Evolutionary conservation across 2,113 vertebrate genomes (phyloP).

Genomic region (Taxidea taxus): DNA sequence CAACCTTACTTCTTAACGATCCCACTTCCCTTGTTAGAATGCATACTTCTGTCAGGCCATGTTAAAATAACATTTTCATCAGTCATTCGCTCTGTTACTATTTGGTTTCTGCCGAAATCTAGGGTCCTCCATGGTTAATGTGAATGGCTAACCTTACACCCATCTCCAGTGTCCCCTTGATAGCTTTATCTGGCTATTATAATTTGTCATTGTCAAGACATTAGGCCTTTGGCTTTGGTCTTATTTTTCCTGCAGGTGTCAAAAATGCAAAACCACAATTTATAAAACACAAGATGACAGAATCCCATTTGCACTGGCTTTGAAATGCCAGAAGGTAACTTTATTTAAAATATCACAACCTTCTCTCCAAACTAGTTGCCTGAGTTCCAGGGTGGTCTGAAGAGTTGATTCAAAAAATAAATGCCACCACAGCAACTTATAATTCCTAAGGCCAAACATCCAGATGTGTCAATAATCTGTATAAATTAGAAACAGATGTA

Average conservation of each 20-base stretch:
- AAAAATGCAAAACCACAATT: constrained; percentile 81
- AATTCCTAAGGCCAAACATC: constrained; percentile 85
- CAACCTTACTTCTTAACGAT: constrained; percentile 62
- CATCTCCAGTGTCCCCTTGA: constrained; percentile 69
- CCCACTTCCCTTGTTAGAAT: constrained; percentile 70
- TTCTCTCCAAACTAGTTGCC: constrained; percentile 82
- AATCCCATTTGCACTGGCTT: constrained; percentile 76
- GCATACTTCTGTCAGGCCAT: constrained; percentile 22
- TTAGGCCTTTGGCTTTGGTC: constrained; percentile 72
- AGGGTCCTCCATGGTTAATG: constrained; percentile 60
- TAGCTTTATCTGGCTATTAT: constrained; percentile 68
- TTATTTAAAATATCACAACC: constrained; percentile 82
- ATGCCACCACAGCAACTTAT: constrained; percentile 87
- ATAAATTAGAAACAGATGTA: constrained; percentile 89
- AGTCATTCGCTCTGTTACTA: constrained; percentile 21
- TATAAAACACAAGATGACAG: constrained; percentile 81
- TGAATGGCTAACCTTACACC: constrained; percentile 70
- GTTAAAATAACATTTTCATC: constrained; percentile 69
- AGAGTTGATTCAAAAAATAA: constrained; percentile 87
- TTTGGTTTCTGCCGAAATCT: constrained; percentile 70
- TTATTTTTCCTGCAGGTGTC: constrained; percentile 83
- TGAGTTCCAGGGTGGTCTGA: constrained; percentile 88
- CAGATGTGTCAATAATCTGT: constrained; percentile 92
- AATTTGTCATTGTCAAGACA: constrained; percentile 80
- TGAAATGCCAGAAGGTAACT: constrained; percentile 84